Conservation (phyloP, 2,888 invertebrate genomes). For the Tachina grossa region DNA sequence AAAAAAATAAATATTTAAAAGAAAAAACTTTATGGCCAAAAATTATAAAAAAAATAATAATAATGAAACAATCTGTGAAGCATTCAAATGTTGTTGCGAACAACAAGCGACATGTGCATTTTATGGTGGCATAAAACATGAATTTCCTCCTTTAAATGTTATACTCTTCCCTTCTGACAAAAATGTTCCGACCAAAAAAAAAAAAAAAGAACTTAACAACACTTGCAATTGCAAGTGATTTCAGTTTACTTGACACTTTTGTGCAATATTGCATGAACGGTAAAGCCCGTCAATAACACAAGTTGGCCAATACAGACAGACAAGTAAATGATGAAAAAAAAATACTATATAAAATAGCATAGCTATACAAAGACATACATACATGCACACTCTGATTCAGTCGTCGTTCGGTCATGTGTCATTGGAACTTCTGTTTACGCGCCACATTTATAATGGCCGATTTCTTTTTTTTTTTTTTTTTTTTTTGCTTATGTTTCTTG, state of each 20-base stretch:
- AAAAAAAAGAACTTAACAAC: constrained; percentile 10
- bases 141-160: constrained; percentile 1
- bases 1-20: background rate
- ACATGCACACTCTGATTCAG: background rate
- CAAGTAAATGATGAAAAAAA: constrained; percentile 14
- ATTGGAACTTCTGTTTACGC: constrained; percentile 41
- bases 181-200: background rate
- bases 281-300: constrained; percentile 58
- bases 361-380: background rate
- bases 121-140: constrained; percentile 76
- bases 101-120: constrained; percentile 81
- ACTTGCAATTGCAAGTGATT: constrained; percentile 67
- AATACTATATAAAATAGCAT: background rate
- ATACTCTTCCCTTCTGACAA: background rate
- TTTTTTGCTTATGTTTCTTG: constrained; percentile 16
- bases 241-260: constrained; percentile 67
- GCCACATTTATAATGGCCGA: constrained; percentile 26
- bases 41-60: background rate
- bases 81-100: constrained; percentile 81
- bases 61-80: constrained; percentile 72
- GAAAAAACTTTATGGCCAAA: constrained; percentile 63
- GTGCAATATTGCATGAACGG: constrained; percentile 67
- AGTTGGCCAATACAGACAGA: constrained; percentile 48
- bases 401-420: constrained; percentile 46
- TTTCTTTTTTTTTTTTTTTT: background rate